Conservation (phyloP, 2,888 invertebrate species). For the Lasioglossum vierecki region DNA sequence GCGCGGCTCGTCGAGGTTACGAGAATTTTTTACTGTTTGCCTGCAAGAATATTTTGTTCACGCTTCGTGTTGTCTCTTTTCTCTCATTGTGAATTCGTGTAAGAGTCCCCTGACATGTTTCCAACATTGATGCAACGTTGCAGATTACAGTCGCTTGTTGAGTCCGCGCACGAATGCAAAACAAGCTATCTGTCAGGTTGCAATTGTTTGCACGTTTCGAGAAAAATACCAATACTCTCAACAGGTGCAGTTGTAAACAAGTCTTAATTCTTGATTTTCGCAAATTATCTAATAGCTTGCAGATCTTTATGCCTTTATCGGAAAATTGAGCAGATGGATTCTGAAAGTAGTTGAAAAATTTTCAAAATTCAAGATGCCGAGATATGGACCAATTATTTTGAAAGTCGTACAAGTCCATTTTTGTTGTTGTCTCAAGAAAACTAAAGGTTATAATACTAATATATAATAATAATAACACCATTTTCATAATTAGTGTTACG, state of each 20-base stretch:
- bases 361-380: too few relatives aligned
- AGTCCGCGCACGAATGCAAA: neutral
- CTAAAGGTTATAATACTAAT: too few relatives aligned
- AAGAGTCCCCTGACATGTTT: neutral
- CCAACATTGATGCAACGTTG: neutral
- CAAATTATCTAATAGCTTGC: neutral
- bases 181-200: neutral
- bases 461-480: too few relatives aligned
- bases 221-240: neutral
- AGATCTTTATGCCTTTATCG: too few relatives aligned
- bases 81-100: neutral
- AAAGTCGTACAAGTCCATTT: too few relatives aligned
- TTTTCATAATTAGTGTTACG: too few relatives aligned
- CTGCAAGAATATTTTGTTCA: neutral
- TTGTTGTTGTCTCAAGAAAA: too few relatives aligned
- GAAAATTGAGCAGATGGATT: too few relatives aligned
- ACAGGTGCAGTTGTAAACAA: neutral
- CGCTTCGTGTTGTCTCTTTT: neutral
- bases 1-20: neutral
- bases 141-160: neutral
- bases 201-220: neutral
- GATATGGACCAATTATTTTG: too few relatives aligned
- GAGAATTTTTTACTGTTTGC: neutral
- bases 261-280: neutral
- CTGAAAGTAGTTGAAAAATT: too few relatives aligned